phyloP scores from a whole-genome alignment of 2,113 vertebrate genomes.

The Fregetta grallaria region DNA sequence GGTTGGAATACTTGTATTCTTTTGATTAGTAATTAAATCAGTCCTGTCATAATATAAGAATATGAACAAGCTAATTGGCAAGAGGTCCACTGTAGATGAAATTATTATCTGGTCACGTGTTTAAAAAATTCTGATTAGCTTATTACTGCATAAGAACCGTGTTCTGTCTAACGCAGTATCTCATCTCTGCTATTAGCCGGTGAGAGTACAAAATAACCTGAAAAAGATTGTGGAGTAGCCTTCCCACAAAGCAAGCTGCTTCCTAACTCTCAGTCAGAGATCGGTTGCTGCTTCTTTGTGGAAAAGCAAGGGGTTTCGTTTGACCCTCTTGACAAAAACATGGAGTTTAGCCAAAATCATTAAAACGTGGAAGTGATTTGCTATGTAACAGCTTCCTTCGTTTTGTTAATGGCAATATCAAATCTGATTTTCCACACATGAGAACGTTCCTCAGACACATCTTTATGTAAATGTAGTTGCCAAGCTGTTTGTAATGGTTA shows the following conservation, averaged over 20 bases:
- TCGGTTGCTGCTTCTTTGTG: neutral
- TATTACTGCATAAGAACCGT: neutral
- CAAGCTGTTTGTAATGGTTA: constrained; percentile 85
- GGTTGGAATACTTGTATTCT: neutral
- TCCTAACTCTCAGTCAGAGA: neutral
- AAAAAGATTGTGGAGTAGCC: neutral
- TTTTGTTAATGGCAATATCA: constrained; percentile 74
- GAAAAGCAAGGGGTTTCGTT: constrained; percentile 12
- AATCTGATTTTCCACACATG: constrained; percentile 80
- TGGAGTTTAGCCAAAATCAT: constrained; percentile 45
- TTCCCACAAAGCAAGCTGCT: neutral
- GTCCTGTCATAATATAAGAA: neutral
- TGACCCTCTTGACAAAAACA: constrained; percentile 40
- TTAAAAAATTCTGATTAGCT: neutral
- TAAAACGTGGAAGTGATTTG: constrained; percentile 55
- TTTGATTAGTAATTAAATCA: neutral
- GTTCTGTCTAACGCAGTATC: neutral
- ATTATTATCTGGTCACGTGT: neutral
- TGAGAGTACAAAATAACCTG: neutral
- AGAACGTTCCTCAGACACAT: constrained; percentile 78
- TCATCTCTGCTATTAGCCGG: neutral
- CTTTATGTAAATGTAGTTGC: constrained; percentile 83
- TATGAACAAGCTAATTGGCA: neutral
- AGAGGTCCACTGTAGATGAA: neutral
- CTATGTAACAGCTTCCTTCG: constrained; percentile 52